Percentiles rank a stretch among this genome's conserved stretches.
Conservation (phyloP, 2,888 invertebrate species). For the Melikaiella ostensackeni region DNA sequence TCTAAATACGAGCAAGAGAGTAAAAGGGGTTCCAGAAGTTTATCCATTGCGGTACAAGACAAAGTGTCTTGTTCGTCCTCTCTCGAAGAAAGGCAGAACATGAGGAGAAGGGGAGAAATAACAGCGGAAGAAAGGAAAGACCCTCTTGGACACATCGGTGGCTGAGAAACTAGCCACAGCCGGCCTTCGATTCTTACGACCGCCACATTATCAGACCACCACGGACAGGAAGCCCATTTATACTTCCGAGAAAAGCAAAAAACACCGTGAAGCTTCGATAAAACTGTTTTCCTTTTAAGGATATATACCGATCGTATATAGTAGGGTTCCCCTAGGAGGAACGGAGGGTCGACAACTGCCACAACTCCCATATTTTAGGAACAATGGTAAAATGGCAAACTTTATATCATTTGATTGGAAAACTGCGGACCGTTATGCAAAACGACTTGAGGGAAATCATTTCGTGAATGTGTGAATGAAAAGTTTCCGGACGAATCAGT, state of each 20-base stretch:
- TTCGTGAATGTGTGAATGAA: not conserved
- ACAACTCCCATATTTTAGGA: not conserved
- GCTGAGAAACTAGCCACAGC: slow-evolving; percentile 73
- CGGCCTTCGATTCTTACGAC: slow-evolving; percentile 68
- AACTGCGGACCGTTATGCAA: not conserved
- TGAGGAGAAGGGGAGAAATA: slow-evolving; percentile 39
- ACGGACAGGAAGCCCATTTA: slow-evolving; percentile 72
- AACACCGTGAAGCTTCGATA: slow-evolving; percentile 47
- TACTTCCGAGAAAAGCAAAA: slow-evolving; percentile 62
- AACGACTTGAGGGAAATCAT: not conserved
- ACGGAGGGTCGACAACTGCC: not conserved
- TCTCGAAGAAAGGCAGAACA: not conserved
- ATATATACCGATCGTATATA: slow-evolving; percentile 1
- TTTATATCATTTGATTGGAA: not conserved
- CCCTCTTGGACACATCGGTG: slow-evolving; percentile 68
- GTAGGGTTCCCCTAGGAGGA: not conserved
- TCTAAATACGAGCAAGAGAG: slow-evolving; percentile 47
- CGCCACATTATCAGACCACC: slow-evolving; percentile 74
- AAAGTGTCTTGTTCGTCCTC: slow-evolving; percentile 63
- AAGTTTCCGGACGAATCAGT: not conserved
- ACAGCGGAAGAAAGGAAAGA: slow-evolving; percentile 46
- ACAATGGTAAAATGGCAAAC: not conserved
- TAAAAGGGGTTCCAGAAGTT: slow-evolving; percentile 62
- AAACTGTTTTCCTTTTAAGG: slow-evolving; percentile 51
- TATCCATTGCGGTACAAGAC: slow-evolving; percentile 69